Evolutionary conservation across 2,888 invertebrate species (phyloP).

Genomic region (Physocephala rufipes): DNA sequence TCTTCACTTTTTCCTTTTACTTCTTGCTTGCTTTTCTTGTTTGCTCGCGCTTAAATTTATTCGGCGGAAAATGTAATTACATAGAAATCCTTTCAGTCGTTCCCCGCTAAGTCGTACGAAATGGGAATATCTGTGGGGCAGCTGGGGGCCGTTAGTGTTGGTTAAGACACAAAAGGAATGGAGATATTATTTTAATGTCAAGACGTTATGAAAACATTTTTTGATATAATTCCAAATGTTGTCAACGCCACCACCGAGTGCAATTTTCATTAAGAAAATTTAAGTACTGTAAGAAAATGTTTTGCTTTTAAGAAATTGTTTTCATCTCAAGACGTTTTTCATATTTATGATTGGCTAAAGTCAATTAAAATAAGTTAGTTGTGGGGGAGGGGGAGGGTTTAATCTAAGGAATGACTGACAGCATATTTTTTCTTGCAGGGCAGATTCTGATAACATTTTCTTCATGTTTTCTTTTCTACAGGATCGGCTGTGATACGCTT

Average conservation of each 20-base stretch:
- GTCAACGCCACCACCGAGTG: slow-evolving; percentile 9
- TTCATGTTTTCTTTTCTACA: too few relatives aligned
- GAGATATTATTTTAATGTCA: slow-evolving; percentile 24
- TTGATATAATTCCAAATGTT: slow-evolving; percentile 15
- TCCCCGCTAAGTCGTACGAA: not conserved
- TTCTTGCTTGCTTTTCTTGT: not conserved
- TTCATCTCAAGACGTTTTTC: too few relatives aligned
- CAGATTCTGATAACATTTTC: too few relatives aligned
- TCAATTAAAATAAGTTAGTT: not conserved
- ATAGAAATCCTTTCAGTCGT: slow-evolving; percentile 23
- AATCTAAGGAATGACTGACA: too few relatives aligned
- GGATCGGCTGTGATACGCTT: too few relatives aligned
- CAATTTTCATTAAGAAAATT: slow-evolving; percentile 13
- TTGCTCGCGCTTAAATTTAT: slow-evolving; percentile 1
- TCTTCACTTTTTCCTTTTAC: not conserved
- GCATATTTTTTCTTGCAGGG: too few relatives aligned
- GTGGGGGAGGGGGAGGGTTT: too few relatives aligned
- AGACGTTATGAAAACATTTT: slow-evolving; percentile 19
- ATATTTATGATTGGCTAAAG: not conserved
- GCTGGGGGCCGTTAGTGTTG: not conserved
- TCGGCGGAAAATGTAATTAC: slow-evolving; percentile 19
- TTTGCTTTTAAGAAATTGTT: slow-evolving; percentile 8
- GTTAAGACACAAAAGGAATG: too few relatives aligned
- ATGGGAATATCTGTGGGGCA: not conserved
- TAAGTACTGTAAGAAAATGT: not conserved